Conservation (phyloP, 2,888 invertebrate genomes). For the Synanthedon vespiformis region DNA sequence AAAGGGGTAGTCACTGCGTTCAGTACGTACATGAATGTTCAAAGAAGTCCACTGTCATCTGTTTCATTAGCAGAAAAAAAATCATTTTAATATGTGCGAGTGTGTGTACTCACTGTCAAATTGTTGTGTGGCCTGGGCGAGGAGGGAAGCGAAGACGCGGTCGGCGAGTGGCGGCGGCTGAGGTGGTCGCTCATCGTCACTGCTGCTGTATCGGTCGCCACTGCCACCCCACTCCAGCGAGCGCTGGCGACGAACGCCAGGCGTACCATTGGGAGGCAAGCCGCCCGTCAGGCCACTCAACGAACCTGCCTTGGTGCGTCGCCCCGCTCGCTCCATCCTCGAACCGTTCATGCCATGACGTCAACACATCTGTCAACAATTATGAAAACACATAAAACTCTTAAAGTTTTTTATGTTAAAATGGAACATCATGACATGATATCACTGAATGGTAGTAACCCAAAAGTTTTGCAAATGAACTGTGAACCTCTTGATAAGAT, state of each 20-base stretch:
- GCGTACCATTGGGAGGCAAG: conserved; percentile 26
- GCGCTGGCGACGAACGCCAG: conserved; percentile 63
- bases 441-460: no score
- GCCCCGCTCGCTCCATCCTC: conserved; percentile 58
- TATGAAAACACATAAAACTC: not conserved
- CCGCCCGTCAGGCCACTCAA: conserved; percentile 52
- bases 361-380: conserved; percentile 34
- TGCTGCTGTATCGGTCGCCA: conserved; percentile 70
- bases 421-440: no score
- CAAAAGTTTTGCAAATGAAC: no score
- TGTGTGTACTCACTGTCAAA: conserved; percentile 48
- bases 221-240: conserved; percentile 66
- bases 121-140: conserved; percentile 67
- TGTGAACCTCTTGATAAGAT: no score
- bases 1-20: no score
- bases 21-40: no score
- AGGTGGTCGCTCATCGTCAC: conserved; percentile 63
- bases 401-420: not conserved
- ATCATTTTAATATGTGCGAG: no score
- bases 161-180: conserved; percentile 64
- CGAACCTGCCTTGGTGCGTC: conserved; percentile 58
- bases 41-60: no score
- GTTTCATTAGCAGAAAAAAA: no score
- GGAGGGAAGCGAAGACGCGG: conserved; percentile 63
- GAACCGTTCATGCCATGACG: conserved; percentile 44